A percentile compares a stretch with the other conserved stretches of the same genome.
Evolutionary conservation across 2,888 invertebrate genomes (phyloP).

Genomic region (Calameuta pallipes): DNA sequence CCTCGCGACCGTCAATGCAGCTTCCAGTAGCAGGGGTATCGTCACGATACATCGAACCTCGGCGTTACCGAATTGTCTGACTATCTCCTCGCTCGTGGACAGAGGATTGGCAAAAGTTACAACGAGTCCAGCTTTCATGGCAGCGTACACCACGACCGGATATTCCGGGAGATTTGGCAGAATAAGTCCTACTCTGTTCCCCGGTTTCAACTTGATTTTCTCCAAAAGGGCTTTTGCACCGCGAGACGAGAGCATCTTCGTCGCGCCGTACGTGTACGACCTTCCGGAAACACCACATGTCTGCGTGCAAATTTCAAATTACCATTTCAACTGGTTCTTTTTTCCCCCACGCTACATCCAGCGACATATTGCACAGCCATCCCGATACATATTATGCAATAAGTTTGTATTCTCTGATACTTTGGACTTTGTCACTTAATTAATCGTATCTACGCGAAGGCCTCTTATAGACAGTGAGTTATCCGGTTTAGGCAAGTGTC

Average conservation of each 20-base stretch:
- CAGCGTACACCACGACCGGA: constrained; percentile 74
- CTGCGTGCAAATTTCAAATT: constrained; percentile 60
- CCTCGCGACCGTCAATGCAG: constrained; percentile 70
- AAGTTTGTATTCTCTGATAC: too few species aligned
- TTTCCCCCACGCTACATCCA: too few species aligned
- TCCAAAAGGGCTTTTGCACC: constrained; percentile 72
- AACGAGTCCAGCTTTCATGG: constrained; percentile 74
- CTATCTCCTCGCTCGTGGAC: constrained; percentile 76
- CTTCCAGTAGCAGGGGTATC: constrained; percentile 73
- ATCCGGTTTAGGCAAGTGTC: too few species aligned
- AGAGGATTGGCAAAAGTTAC: constrained; percentile 79
- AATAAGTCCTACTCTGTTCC: constrained; percentile 75
- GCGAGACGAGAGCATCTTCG: constrained; percentile 70
- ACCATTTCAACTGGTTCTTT: too few species aligned
- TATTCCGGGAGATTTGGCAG: constrained; percentile 80
- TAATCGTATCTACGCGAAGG: too few species aligned
- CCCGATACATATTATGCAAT: too few species aligned
- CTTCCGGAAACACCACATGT: constrained; percentile 77
- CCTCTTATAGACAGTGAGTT: too few species aligned
- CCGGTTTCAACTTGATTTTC: constrained; percentile 70
- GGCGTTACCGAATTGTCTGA: constrained; percentile 74
- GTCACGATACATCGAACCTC: constrained; percentile 75
- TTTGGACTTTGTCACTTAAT: too few species aligned
- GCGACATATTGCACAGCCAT: too few species aligned
- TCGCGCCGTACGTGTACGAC: constrained; percentile 74